A percentile compares a stretch with the other conserved stretches of the same genome.
Evolutionary conservation across 2,113 vertebrate genomes (phyloP).

Genomic region (Eulacestoma nigropectus): DNA sequence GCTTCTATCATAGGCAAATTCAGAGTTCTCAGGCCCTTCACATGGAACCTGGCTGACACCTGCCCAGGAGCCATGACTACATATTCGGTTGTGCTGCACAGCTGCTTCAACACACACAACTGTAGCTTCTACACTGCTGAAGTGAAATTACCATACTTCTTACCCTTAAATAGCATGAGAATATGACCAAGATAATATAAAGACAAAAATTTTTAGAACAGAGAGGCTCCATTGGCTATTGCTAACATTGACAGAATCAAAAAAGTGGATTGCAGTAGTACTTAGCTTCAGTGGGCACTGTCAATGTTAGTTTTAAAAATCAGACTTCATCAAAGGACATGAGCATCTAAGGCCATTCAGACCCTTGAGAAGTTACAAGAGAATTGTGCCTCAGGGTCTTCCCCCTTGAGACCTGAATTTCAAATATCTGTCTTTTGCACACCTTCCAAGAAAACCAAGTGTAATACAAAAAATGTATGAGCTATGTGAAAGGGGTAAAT

Average conservation of each 20-base stretch:
- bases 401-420: neutral
- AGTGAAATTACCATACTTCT: neutral
- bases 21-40: neutral
- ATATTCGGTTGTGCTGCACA: neutral
- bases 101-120: neutral
- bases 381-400: neutral
- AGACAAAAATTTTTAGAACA: neutral
- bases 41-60: neutral
- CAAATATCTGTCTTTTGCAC: neutral
- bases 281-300: neutral
- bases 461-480: neutral
- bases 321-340: neutral
- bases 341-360: neutral
- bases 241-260: neutral
- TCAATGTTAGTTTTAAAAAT: neutral
- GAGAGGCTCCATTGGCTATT: neutral
- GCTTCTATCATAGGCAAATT: neutral
- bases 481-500: neutral
- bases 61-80: neutral
- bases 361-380: neutral
- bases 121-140: neutral
- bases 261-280: neutral
- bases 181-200: neutral
- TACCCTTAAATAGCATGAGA: neutral
- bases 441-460: neutral